Base-by-base conservation (phyloP, 64 coral and sea anemone genomes). In the Exaiptasia diaphana region DNA sequence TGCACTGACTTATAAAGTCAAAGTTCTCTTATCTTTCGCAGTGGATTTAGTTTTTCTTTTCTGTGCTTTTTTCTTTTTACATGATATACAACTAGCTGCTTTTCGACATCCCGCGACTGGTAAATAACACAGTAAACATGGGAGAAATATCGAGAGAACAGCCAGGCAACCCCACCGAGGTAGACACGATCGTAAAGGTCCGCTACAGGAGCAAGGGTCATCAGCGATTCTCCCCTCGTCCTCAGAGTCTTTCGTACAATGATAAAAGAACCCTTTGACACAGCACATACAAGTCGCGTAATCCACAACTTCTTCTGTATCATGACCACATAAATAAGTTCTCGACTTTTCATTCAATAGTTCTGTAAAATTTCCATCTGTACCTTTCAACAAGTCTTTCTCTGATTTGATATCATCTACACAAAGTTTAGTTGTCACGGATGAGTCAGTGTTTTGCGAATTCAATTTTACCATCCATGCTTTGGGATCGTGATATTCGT, bases 211-310 rank as follows among this genome's bases (percentile, higher is more conserved):
- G 48, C 95, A 99, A 32, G 95, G 95, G 28, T 88, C 75, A 59
- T 99, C 89, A 17, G 95, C 95, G 22, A 93, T 70, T 23, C 82
- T 55, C 68, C 95, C 95, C 41, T 99, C 95, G 12, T 88, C 85
- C 7, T 83, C 86, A 57, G 49, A 46, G 50, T 99, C 95, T 45
- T 99, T 99, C 20, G 95, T 99, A 68, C 90, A 85, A 53, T 99
- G 95, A 59, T 99, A 99, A 93, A 99, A 93, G 24, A 92, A 9
- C 27, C 95, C 95, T 54, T 99, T 99, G 0, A 88, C 95, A 49
- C 83, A 84, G 21, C 95, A 99, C 95, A 99, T 99, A 48, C 95
- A 99, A 4, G 85, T 99, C 56, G 74, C 85, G 71, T 92, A 99
- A 80, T 99, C 95, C 46, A 99, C 81, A 4, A 87, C 72, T 34